Evolutionary conservation across 1,140 invertebrate species (phyloP).

Genomic region (Bombyx mori): DNA sequence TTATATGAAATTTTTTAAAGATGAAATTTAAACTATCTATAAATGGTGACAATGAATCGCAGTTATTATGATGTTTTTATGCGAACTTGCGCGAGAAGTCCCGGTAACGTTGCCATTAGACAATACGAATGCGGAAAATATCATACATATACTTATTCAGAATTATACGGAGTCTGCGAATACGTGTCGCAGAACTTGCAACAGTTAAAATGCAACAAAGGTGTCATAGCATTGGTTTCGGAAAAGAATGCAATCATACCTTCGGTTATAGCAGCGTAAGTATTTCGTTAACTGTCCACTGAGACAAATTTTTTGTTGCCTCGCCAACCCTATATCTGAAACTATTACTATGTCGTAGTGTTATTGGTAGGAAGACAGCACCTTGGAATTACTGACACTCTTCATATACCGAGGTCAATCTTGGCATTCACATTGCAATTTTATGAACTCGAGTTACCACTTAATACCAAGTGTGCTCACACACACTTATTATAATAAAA

Average conservation of each 20-base stretch:
- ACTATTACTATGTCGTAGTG: no score
- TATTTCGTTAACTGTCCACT: constrained; percentile 8
- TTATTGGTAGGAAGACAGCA: no score
- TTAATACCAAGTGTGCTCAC: no score
- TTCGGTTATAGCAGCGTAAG: constrained; percentile 57
- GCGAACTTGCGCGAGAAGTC: constrained; percentile 41
- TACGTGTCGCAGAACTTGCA: constrained; percentile 56
- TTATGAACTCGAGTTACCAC: no score
- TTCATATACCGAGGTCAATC: no score
- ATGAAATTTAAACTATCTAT: neutral
- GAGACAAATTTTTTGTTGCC: no score
- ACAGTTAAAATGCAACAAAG: constrained; percentile 43
- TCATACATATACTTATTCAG: constrained; percentile 47
- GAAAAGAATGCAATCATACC: constrained; percentile 54
- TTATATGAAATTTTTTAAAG: neutral
- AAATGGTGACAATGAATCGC: constrained; percentile 38
- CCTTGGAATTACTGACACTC: no score
- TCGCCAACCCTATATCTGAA: no score
- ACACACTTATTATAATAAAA: no score
- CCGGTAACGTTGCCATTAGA: constrained; percentile 41
- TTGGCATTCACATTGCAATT: no score
- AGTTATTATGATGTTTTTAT: constrained; percentile 60
- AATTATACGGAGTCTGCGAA: constrained; percentile 55
- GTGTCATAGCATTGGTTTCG: constrained; percentile 46
- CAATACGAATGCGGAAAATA: constrained; percentile 34